Conservation (phyloP, 2,888 invertebrate genomes). For the Pharmacophagus antenor region DNA sequence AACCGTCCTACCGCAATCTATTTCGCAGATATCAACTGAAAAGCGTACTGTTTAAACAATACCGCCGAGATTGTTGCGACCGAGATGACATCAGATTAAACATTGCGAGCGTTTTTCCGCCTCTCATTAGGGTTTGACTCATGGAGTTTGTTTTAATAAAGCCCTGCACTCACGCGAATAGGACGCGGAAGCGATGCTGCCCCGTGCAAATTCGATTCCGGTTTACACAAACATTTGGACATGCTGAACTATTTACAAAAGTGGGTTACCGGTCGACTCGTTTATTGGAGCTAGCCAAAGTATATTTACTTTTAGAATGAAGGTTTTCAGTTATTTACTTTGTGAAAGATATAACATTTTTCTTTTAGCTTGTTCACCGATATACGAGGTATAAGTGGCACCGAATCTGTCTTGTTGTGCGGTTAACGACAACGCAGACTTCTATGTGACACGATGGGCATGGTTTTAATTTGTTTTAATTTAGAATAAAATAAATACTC, state of each 20-base stretch:
- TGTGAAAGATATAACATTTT: neutral
- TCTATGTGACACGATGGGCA: too few relatives aligned
- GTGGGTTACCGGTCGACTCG: neutral
- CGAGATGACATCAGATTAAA: constrained; percentile 70
- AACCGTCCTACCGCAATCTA: constrained; percentile 24
- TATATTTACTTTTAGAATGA: neutral
- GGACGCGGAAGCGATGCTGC: constrained; percentile 1
- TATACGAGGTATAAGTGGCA: too few relatives aligned
- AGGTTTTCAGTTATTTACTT: neutral
- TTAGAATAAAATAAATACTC: too few relatives aligned
- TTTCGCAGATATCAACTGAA: constrained; percentile 30
- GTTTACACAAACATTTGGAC: neutral
- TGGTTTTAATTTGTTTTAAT: too few relatives aligned
- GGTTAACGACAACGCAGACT: too few relatives aligned
- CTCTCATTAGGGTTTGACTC: constrained; percentile 53
- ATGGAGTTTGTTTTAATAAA: constrained; percentile 33
- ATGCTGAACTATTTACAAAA: constrained; percentile 4
- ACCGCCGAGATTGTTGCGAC: constrained; percentile 59
- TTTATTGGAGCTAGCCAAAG: neutral
- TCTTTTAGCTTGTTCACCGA: too few relatives aligned
- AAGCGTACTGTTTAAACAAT: constrained; percentile 57
- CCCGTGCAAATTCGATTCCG: constrained; percentile 7
- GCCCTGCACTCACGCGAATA: neutral
- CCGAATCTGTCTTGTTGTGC: too few relatives aligned
- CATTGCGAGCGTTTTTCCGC: constrained; percentile 65